These are phyloP conservation scores for Diploptera punctata DNA, from an alignment of 2,888 invertebrate genomes.

Conservation along the genomic window DNA sequence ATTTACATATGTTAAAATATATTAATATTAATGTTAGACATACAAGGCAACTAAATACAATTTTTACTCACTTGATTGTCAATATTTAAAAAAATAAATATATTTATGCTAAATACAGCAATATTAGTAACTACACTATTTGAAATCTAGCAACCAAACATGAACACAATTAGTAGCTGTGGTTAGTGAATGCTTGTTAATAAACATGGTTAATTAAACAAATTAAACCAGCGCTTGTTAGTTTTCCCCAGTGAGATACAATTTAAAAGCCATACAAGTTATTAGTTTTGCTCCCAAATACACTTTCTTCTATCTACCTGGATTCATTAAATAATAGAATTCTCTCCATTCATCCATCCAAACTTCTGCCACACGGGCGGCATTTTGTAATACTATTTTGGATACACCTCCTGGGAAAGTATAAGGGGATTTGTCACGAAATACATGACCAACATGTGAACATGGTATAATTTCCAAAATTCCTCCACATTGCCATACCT, in stretches of 20 bases:
- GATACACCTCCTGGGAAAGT: slow-evolving; percentile 98
- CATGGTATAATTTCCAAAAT: slow-evolving; percentile 94
- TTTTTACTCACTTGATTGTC: no score
- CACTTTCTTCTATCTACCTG: slow-evolving; percentile 69
- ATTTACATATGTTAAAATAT: no score
- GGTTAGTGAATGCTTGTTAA: slow-evolving; percentile 8
- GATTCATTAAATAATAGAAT: slow-evolving; percentile 99
- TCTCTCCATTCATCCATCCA: slow-evolving; percentile 99
- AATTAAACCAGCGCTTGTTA: slow-evolving; percentile 12
- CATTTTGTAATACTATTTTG: slow-evolving; percentile 97
- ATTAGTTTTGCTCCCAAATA: slow-evolving; percentile 20
- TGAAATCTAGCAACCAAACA: neutral
- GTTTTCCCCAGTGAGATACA: neutral
- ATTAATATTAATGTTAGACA: no score
- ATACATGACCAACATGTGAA: slow-evolving; percentile 96
- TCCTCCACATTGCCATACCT: slow-evolving; percentile 98
- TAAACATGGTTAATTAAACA: slow-evolving; percentile 4
- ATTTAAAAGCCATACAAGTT: slow-evolving; percentile 13
- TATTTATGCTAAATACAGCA: no score
- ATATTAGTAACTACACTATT: neutral
- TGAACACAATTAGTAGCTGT: neutral
- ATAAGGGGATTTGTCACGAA: slow-evolving; percentile 98
- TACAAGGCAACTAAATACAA: no score
- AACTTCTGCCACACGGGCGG: slow-evolving; percentile 97
- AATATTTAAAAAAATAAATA: no score